phyloP scores from a whole-genome alignment of 2,797 vertebrate genomes.

The Nasua narica region DNA sequence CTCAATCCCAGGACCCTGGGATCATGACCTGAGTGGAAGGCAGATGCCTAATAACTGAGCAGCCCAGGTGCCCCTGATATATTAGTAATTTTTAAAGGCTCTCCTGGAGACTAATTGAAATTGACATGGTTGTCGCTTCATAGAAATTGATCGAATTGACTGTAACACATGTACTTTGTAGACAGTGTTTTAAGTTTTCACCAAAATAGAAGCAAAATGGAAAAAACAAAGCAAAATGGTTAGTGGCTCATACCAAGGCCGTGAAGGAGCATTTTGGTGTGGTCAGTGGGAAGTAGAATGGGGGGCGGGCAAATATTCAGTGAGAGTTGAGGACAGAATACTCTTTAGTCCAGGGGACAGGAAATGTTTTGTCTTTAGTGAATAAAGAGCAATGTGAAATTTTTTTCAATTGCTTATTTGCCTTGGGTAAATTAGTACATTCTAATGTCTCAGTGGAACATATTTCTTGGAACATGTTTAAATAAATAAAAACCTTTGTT shows the following conservation, averaged over 20 bases:
- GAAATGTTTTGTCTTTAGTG: background rate
- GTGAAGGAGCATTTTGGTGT: background rate
- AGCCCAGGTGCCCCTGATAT: no score
- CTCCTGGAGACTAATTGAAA: background rate
- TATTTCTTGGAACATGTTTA: background rate
- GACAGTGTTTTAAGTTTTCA: background rate
- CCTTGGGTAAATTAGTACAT: conserved; percentile 6
- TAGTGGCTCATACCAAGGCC: background rate
- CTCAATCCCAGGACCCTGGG: no score
- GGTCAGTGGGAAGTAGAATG: background rate
- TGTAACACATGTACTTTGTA: background rate
- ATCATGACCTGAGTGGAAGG: no score
- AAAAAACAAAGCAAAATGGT: background rate
- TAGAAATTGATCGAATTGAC: background rate
- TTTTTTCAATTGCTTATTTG: background rate
- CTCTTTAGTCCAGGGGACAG: background rate
- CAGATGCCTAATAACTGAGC: no score
- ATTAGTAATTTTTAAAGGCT: background rate
- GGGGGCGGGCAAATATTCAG: background rate
- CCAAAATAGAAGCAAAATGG: background rate
- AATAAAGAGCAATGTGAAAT: background rate
- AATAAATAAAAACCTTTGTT: conserved; percentile 44
- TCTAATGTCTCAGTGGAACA: background rate
- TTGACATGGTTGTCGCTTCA: background rate
- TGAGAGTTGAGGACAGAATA: background rate